Base-by-base conservation (phyloP, 2,797 vertebrate species). In the Anomalospiza imberbis region DNA sequence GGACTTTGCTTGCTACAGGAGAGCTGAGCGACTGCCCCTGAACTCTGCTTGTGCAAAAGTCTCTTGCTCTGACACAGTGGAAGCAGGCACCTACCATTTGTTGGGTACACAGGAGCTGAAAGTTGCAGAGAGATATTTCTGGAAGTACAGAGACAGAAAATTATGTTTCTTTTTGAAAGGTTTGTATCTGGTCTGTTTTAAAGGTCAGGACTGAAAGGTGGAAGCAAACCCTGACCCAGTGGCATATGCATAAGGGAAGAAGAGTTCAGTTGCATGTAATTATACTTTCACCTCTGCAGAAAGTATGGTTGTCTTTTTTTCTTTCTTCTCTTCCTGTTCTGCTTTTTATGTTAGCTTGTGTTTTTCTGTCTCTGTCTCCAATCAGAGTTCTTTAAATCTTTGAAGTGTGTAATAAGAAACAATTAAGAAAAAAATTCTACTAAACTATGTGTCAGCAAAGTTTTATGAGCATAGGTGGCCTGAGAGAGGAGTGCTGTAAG, bases 11-110 rank as follows among this genome's bases (percentile, higher is more conserved):
- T 7, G 4, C 51, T 47, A 2, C 17, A 31, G 48, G 48, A 61
- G 38, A 58, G 18, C 26, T 88, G 67, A 24, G 17, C 0, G 0
- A 7, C 28, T 2, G 6, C 25, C 32, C 48, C 38, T 54, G 31
- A 32, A 53, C 17, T 11, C 36, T 62, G 26, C 51, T 40, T 42
- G 14, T 53, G 50, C 15, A 34, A 54, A 65, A 71, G 9, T 11
- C 10, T 81, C 62, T 72, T 2, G 2, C 10, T 85, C 44, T 12
- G 12, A 40, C 9, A 20, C 25, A 18, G 22, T 4, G 13, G 45
- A 62, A 74, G 71, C 38, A 47, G 16, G 6, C 4, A 9, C 51
- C 40, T 13, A 13, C 24, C 12, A n/a, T 48, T 53, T 34, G 14
- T 51, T 72, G 54, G 47, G 29, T 72, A 22, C 7, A 9, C 7